Evolutionary conservation across 2,113 vertebrate species (phyloP), one percentile per base, ranked within the genome.

Genomic region (Anguilla japonica): DNA sequence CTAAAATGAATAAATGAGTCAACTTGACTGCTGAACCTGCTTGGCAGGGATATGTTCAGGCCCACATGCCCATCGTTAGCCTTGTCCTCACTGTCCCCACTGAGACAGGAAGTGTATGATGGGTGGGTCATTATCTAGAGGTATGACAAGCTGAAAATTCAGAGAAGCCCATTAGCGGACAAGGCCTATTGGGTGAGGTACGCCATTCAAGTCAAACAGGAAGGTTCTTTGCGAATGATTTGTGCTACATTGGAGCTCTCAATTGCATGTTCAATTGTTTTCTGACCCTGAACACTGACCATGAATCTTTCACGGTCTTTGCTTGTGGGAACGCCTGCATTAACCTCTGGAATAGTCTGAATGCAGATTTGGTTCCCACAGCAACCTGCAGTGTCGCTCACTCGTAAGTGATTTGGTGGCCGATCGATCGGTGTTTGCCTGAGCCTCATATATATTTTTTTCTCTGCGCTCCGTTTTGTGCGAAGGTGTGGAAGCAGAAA

Each of bases 401-500:
- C 26, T 5, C 22, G 26, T 67, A 8, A 26, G 18, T 20, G 3
- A 8, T 81, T 2, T 41, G 29, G 41, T 18, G 15, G 18, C 20
- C 7, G 41, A 81, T 81, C 16, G 14, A 34, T 7, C 41, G 0
- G 15, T 20, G 3, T 41, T 81, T 20, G 15, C 15, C 22, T 41
- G 39, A 22, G 7, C 79, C 79, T 89, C 4, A 80, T 39, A 14
- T 5, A 80, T 39, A 14, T 86, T 39, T 87, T 11, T 34, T 4
- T 5, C 89, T 75, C 85, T 40, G 63, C 2, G 6, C 18, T 53
- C 14, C 41, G 41, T 34, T 29, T 46, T 81, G 9, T 67, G 15
- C n/a, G 86, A 85, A 99, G 98, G 98, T 99, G 90, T 99, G 98
- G 98, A 99, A 99, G 91, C 98, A 99, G 92, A 99, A 99, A 93